Conservation (phyloP, 1,140 invertebrate genomes). For the Halotydeus destructor region DNA sequence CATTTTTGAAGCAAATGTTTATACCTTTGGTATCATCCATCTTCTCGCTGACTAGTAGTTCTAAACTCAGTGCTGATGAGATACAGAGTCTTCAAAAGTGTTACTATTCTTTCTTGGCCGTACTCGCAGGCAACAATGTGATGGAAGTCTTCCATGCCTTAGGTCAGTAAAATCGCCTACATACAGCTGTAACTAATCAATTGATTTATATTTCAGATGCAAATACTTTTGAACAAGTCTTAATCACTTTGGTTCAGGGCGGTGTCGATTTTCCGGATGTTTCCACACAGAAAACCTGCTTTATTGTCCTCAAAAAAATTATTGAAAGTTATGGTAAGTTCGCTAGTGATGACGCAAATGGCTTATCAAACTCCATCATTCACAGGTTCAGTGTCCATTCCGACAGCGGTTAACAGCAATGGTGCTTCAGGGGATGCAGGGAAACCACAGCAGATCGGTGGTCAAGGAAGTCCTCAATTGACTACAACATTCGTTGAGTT, state of each 20-base stretch:
- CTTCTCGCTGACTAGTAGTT: slow-evolving; percentile 21
- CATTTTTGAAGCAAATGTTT: slow-evolving; percentile 33
- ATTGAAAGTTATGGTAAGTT: slow-evolving; percentile 31
- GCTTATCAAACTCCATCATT: too few species aligned
- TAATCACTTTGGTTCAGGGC: slow-evolving; percentile 32
- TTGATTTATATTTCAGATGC: slow-evolving; percentile 19
- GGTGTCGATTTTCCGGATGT: slow-evolving; percentile 32
- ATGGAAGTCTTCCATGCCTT: slow-evolving; percentile 29
- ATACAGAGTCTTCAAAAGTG: slow-evolving; percentile 30
- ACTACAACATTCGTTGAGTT: slow-evolving; percentile 32
- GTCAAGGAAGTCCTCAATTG: too few species aligned
- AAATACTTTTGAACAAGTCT: slow-evolving; percentile 25
- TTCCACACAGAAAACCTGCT: slow-evolving; percentile 33
- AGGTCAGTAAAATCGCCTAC: slow-evolving; percentile 20
- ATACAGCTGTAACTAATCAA: slow-evolving; percentile 16
- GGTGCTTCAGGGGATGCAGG: too few species aligned
- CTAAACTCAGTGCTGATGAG: slow-evolving; percentile 32
- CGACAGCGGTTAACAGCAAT: too few species aligned
- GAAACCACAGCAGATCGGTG: too few species aligned
- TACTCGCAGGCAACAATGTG: slow-evolving; percentile 30
- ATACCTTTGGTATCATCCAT: slow-evolving; percentile 31
- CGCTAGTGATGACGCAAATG: too few species aligned
- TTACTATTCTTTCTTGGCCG: slow-evolving; percentile 34
- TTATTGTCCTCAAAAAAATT: slow-evolving; percentile 31
- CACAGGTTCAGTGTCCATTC: too few species aligned